Evolutionary conservation across 2,113 vertebrate species (phyloP), one percentile per base, ranked within the genome.

Genomic region (Helogale parvula): DNA sequence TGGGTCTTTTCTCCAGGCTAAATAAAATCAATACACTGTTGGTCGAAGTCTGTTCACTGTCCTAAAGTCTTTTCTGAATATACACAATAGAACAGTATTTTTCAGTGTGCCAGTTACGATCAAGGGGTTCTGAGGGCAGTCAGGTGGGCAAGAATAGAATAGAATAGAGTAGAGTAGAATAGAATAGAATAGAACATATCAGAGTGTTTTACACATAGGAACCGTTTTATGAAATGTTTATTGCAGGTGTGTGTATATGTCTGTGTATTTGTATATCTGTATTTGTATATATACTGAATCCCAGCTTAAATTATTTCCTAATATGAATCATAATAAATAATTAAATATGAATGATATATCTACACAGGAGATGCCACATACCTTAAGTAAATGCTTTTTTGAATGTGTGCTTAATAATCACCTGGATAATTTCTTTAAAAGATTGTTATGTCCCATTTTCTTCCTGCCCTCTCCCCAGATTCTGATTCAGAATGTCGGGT

Each of bases 1-100:
- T 93, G 35, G 47, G 45, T 93, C 47, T 96, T 86, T 93, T 88
- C 66, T 97, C 7, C 6, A 41, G n/a, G 50, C 33, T 80, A 83
- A 92, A 79, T 94, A 87, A 95, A 96, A 88, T 81, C 15, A 6
- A 27, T 96, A 31, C 16, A 88, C 9, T 17, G 57, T 90, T 66
- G 82, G 17, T 80, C 81, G 31, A 76, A 14, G 8, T 50, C 31
- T 35, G 8, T 15, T 84, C 16, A 65, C 35, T 17, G 6, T 85
- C n/a, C 19, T 17, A 35, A 93, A 79, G 41, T 79, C 38, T 79
- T 54, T 92, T 95, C 79, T 86, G 65, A 90, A 57, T 76, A 33
- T 31, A 66, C 9, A 35, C 21, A 54, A 8, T 33, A 68, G 27
- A 71, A 90, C 5, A 47, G 19, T 83, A 23, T 63, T 90, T 90